Conservation (phyloP, 2,797 vertebrate genomes). For the Antrozous pallidus region DNA sequence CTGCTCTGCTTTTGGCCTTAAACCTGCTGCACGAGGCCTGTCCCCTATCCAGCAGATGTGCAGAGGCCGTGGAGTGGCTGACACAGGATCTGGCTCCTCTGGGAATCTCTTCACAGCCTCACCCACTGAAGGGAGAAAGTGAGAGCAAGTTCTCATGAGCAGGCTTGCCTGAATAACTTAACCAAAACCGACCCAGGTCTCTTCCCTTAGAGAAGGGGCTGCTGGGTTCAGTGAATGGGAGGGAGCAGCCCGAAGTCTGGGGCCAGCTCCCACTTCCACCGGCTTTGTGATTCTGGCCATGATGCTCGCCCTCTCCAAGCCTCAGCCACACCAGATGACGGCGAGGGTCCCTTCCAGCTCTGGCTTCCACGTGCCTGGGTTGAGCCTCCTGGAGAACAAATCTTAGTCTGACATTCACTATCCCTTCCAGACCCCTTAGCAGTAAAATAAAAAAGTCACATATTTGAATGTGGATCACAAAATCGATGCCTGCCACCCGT, state of each 20-base stretch:
- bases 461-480: conserved; percentile 5
- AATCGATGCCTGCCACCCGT: conserved; percentile 33
- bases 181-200: neutral
- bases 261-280: neutral
- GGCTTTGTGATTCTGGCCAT: neutral
- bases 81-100: neutral
- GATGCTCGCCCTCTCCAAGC: neutral
- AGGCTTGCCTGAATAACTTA: neutral
- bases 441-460: conserved; percentile 25
- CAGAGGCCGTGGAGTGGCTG: neutral
- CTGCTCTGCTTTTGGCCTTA: neutral
- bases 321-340: neutral
- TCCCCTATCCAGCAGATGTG: accelerated
- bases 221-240: neutral
- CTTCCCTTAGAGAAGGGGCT: neutral
- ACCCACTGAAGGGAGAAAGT: neutral
- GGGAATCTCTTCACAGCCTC: neutral
- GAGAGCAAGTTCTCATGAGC: neutral
- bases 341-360: neutral
- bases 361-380: neutral
- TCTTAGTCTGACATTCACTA: neutral
- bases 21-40: neutral
- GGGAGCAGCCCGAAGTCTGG: neutral
- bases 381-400: conserved; percentile 23
- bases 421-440: conserved; percentile 20